Percentiles rank a stretch among this genome's conserved stretches.
These are phyloP conservation scores for Pteropus alecto DNA, from an alignment of 2,113 vertebrate species.

Conservation along the genomic window DNA sequence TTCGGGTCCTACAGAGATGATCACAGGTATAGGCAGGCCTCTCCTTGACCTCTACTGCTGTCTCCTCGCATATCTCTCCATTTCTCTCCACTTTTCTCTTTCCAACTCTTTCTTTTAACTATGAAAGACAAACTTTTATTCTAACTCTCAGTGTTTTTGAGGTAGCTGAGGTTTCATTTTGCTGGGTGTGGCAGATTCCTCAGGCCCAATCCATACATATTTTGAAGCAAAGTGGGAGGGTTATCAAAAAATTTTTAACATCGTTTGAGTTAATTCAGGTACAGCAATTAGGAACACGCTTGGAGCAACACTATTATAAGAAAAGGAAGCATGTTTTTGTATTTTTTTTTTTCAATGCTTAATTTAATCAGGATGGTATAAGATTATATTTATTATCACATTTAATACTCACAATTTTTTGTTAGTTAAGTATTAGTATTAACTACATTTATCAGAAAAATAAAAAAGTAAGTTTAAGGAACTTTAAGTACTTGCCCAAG, in stretches of 20 bases:
- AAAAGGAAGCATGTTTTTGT: neutral
- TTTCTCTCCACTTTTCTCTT: neutral
- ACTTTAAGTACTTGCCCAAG: constrained; percentile 52
- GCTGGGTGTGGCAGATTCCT: neutral
- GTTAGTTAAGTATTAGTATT: neutral
- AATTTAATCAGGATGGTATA: neutral
- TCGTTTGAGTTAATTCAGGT: neutral
- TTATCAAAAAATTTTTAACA: neutral
- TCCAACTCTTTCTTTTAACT: neutral
- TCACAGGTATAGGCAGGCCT: neutral
- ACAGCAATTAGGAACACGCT: neutral
- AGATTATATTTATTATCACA: neutral
- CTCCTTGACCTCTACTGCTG: neutral
- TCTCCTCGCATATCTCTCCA: neutral
- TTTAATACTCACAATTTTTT: neutral
- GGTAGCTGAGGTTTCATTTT: neutral
- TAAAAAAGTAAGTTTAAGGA: neutral
- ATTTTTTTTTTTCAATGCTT: neutral
- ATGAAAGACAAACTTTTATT: neutral
- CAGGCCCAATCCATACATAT: neutral
- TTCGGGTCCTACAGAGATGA: neutral
- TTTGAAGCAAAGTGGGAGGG: neutral
- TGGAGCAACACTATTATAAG: neutral
- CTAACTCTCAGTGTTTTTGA: neutral
- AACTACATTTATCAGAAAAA: neutral